Evolutionary conservation across 2,113 vertebrate genomes (phyloP).

Genomic region (Piprites chloris): DNA sequence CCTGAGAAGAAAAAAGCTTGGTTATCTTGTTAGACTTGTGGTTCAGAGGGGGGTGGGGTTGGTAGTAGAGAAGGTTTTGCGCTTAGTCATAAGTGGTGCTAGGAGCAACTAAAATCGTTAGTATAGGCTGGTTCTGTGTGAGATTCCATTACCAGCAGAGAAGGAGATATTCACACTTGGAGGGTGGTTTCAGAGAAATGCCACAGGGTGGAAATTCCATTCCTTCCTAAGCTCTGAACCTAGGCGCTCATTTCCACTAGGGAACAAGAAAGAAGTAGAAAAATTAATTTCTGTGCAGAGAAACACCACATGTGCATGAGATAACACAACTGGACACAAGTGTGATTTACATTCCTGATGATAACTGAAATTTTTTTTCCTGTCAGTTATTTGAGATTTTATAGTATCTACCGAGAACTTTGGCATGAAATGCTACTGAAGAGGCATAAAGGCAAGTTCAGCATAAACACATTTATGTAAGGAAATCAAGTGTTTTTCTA

Average conservation of each 20-base stretch:
- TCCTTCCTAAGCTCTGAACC: not conserved
- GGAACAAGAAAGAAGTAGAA: not conserved
- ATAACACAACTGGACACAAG: not conserved
- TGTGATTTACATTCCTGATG: not conserved
- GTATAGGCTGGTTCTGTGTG: not conserved
- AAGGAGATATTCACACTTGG: not conserved
- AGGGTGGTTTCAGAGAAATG: not conserved
- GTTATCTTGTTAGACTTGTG: slow-evolving; percentile 8
- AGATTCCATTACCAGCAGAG: slow-evolving; percentile 9
- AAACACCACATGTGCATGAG: not conserved
- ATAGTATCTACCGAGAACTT: not conserved
- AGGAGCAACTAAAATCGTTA: slow-evolving; percentile 15
- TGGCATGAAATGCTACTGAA: not conserved
- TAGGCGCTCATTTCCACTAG: not conserved
- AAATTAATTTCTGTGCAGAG: not conserved
- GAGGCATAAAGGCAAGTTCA: not conserved
- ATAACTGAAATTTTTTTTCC: not conserved
- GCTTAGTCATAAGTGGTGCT: slow-evolving; percentile 1
- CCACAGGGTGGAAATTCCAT: not conserved
- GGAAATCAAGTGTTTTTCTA: not conserved
- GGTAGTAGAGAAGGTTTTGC: slow-evolving; percentile 1
- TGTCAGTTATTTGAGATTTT: not conserved
- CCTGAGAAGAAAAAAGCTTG: not conserved
- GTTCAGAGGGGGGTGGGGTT: not conserved
- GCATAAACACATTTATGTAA: not conserved